These are phyloP conservation scores for Cepaea nemoralis DNA, from an alignment of 1,140 invertebrate species.

Conservation along the genomic window DNA sequence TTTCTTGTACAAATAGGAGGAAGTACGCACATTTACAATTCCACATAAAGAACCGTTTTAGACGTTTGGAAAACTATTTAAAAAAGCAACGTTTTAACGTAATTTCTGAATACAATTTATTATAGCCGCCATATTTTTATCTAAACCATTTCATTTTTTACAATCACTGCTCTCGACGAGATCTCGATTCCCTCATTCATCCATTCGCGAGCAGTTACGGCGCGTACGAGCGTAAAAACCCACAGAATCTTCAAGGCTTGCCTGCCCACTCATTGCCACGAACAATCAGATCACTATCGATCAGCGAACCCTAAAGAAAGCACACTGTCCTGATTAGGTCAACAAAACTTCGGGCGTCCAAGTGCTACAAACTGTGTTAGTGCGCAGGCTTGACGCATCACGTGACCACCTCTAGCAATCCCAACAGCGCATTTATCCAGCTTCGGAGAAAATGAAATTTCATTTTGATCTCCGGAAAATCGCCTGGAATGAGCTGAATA, in stretches of 20 bases:
- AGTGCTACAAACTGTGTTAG: constrained; percentile 36
- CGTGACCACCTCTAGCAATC: constrained; percentile 30
- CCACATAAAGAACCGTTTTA: too few species aligned
- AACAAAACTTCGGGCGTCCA: constrained; percentile 27
- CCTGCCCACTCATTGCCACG: constrained; percentile 16
- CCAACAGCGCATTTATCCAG: constrained; percentile 30
- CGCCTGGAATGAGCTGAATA: constrained; percentile 36
- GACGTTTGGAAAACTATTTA: too few species aligned
- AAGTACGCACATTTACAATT: too few species aligned
- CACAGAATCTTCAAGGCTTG: not conserved
- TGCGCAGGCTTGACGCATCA: constrained; percentile 30
- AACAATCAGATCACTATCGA: constrained; percentile 33
- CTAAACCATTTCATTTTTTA: not conserved
- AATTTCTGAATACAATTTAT: too few species aligned
- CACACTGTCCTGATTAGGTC: constrained; percentile 38
- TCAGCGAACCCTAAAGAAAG: constrained; percentile 32
- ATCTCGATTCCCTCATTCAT: not conserved
- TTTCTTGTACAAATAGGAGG: too few species aligned
- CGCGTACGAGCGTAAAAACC: not conserved
- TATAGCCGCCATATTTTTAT: not conserved
- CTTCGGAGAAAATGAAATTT: constrained; percentile 40
- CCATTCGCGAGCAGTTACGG: not conserved
- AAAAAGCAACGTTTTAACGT: too few species aligned
- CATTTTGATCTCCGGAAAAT: constrained; percentile 38
- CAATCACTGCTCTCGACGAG: not conserved